phyloP scores from a whole-genome alignment of 2,888 invertebrate genomes.

The Trachelus tabidus region DNA sequence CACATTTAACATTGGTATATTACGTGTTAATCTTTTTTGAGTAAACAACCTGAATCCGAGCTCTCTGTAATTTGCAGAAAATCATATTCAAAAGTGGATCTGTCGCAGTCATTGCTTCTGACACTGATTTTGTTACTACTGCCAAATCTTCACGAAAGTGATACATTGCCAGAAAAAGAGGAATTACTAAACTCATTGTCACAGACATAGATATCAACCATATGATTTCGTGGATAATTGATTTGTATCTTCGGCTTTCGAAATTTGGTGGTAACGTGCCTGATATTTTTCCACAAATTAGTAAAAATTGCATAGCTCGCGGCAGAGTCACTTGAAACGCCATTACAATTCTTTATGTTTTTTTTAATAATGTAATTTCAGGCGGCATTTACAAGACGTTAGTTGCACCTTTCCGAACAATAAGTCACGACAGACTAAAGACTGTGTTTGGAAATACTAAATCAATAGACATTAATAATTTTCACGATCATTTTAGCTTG shows the following conservation, averaged over 20 bases:
- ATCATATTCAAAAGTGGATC: conserved; percentile 47
- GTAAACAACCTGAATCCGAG: conserved; percentile 40
- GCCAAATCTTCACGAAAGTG: conserved; percentile 34
- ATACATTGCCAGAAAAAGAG: conserved; percentile 38
- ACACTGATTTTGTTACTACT: conserved; percentile 41
- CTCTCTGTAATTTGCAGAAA: conserved; percentile 35
- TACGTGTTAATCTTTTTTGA: conserved; percentile 20
- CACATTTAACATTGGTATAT: not conserved
- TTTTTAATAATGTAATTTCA: not conserved
- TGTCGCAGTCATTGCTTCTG: conserved; percentile 42
- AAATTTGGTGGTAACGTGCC: conserved; percentile 42
- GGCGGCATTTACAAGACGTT: not conserved
- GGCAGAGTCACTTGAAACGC: not conserved
- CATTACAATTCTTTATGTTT: not conserved
- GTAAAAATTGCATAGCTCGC: conserved; percentile 20
- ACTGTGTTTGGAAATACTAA: not conserved
- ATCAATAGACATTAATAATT: not conserved
- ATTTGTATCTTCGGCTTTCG: conserved; percentile 10
- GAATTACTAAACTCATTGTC: conserved; percentile 33
- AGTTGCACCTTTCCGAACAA: not conserved
- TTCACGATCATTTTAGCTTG: not conserved
- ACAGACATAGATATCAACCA: conserved; percentile 40
- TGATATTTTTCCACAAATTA: conserved; percentile 35
- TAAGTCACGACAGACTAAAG: not conserved
- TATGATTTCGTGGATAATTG: conserved; percentile 28